Evolutionary conservation across 2,113 vertebrate genomes (phyloP), one percentile per base, ranked within the genome.

Genomic region (Nansenia antarctica): DNA sequence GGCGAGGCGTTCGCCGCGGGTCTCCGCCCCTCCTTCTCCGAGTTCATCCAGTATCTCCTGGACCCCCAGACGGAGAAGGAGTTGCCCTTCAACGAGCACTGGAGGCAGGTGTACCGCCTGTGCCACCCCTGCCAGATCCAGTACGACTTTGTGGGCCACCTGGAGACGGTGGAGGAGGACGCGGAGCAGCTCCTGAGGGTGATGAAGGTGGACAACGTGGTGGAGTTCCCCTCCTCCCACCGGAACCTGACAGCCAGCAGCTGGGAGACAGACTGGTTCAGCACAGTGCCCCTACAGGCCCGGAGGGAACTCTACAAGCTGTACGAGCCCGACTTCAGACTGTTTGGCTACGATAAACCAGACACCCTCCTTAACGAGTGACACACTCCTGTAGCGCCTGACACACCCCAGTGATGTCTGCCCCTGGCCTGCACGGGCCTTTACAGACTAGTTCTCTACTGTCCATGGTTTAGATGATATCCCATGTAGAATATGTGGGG

Each of bases 111-210:
- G 18, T 94, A 99, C 74, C 94, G 96, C 0, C 92, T 99, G 1
- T 99, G 98, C 82, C 98, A 99, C 37, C 98, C 98, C 0, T 98
- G 97, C 88, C 98, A 99, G 90, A 98, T 99, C 22, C 95, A 98
- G 70, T 99, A 99, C 0, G 97, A 99, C 80, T 99, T 99, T 30
- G 93, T 99, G 0, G 98, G 98, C 11, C 98, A 98, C 80, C 89
- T 99, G 90, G 98, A 99, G 91, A 96, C 95, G 0, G 87, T 95
- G 67, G 95, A 97, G 20, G 94, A 96, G 77, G 98, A 99, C 0
- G 94, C 96, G 0, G 90, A 95, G 60, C 95, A 96, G 62, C 90
- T 99, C 0, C 77, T 99, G 61, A 92, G 94, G 60, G 92, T 95
- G 24, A 94, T 99, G 74, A 90, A 93, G 1, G 94, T 98, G 73